Evolutionary conservation across 2,888 invertebrate genomes (phyloP), one percentile per base, ranked within the genome.

Genomic region (Dermolepida albohirtum): DNA sequence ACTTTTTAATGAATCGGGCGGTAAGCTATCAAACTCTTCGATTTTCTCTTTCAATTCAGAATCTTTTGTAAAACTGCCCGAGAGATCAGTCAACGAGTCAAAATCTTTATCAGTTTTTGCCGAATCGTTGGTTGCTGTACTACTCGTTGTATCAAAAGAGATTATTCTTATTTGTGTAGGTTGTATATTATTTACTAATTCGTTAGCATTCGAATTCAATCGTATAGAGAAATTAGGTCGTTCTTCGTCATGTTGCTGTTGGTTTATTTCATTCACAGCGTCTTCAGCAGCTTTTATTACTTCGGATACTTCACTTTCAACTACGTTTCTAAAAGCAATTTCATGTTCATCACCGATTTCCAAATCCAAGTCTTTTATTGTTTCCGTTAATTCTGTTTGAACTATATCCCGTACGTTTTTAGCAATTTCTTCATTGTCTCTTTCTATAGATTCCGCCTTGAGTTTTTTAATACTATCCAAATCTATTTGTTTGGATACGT

Each of bases 231-330:
- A 78, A 62, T 62, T 47, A 62, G 59, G 47, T 39, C 14, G 47
- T 34, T 34, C 34, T 11, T 80, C 72, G 22, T 39, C 66, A 5
- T 49, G 47, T 14, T 59, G 44, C 11, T 59, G 47, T 10, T n/a
- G 29, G 39, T 70, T 73, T 40, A 78, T 67, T 39, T 82, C 78
- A 63, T 82, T 82, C 10, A 81, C 82, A 1, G 78, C 77, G 55
- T 80, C 76, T 71, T 83, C 82, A 0, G 83, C 82, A 66, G 78
- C 73, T 67, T 77, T 76, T 40, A 82, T 81, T 7, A 83, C 78
- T 34, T 80, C 78, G 4, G 74, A 72, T 0, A 83, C 75, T 73
- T 83, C 80, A 59, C 71, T 74, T 70, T 78, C 78, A 0, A 74
- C 74, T 7, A 52, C 68, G n/a, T 64, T 47, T 50, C 67, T 59